Conservation (phyloP, 1,140 invertebrate species). For the Drosophila obscura region DNA sequence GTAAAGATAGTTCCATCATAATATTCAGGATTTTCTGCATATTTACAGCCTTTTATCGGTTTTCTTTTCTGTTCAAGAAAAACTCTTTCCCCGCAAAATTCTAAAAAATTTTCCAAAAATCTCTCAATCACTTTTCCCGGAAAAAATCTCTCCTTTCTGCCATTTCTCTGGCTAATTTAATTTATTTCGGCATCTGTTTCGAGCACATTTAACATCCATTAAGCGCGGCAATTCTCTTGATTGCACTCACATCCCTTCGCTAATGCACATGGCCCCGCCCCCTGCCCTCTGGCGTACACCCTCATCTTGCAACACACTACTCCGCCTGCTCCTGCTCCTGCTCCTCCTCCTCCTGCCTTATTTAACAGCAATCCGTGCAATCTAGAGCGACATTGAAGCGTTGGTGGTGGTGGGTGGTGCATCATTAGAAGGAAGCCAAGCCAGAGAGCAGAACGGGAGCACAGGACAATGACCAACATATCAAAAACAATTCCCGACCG, state of each 20-base stretch:
- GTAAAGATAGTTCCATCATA: no score
- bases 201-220: conserved; percentile 81
- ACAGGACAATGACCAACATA: conserved; percentile 55
- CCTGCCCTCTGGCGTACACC: conserved; percentile 9
- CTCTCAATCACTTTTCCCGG: not conserved
- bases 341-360: conserved; percentile 12
- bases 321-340: conserved; percentile 2
- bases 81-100: not conserved
- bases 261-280: conserved; percentile 17
- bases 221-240: conserved; percentile 77
- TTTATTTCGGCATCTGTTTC: conserved; percentile 81
- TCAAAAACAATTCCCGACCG: conserved; percentile 75
- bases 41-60: no score
- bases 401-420: not conserved
- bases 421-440: no score
- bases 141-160: conserved; percentile 11
- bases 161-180: conserved; percentile 69
- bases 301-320: conserved; percentile 7
- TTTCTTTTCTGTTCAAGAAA: no score
- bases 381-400: conserved; percentile 35
- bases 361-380: conserved; percentile 9
- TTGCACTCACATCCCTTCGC: conserved; percentile 61
- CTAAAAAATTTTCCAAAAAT: not conserved
- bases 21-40: no score
- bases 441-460: conserved; percentile 23